Evolutionary conservation across 2,113 vertebrate species (phyloP).

Genomic region (Cyphomyrus plagiostoma): DNA sequence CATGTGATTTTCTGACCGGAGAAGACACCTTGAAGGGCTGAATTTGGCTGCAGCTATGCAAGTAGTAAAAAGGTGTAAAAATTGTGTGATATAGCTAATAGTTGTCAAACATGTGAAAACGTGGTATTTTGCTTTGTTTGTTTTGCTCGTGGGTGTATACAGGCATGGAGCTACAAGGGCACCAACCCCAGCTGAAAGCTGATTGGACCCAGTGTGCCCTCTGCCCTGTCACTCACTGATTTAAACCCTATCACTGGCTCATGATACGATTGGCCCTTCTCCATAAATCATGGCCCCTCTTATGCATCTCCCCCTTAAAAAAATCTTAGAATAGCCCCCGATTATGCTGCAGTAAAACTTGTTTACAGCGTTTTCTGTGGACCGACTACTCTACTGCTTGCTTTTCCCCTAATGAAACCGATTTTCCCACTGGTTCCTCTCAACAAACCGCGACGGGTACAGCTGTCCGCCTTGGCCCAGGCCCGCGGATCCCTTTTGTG

Average conservation of each 20-base stretch:
- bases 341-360: neutral
- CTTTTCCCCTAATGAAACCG: neutral
- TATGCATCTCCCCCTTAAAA: neutral
- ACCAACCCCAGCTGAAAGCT: neutral
- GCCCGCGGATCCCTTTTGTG: slow-evolving; percentile 22
- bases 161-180: neutral
- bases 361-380: neutral
- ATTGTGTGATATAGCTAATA: neutral
- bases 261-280: neutral
- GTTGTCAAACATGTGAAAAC: neutral
- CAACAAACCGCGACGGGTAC: slow-evolving; percentile 21
- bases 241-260: neutral
- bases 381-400: neutral
- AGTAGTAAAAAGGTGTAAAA: neutral
- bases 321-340: neutral
- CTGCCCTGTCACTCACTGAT: neutral
- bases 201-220: neutral
- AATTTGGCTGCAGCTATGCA: neutral
- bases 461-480: slow-evolving; percentile 26
- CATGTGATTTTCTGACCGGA: neutral
- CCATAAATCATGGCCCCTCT: neutral
- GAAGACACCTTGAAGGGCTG: neutral
- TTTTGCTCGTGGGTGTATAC: neutral
- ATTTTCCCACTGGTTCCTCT: slow-evolving; percentile 27
- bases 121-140: slow-evolving; percentile 8